These are phyloP conservation scores for Trematocara nigrifrons DNA, from an alignment of 2,113 vertebrate genomes.

Conservation along the genomic window DNA sequence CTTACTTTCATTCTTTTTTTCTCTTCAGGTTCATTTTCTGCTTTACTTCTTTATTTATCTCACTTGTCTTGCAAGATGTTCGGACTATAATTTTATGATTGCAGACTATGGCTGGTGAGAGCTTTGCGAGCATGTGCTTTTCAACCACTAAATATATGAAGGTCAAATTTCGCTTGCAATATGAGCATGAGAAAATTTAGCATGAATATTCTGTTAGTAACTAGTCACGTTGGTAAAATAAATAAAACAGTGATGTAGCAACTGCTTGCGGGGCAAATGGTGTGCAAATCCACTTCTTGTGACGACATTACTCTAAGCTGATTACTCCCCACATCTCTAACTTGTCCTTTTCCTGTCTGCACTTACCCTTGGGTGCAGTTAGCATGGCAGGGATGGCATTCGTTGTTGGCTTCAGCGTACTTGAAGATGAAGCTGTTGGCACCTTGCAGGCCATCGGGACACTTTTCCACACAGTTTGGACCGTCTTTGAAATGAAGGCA, in stretches of 20 bases:
- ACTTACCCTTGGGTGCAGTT: constrained; percentile 94
- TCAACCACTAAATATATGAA: not conserved
- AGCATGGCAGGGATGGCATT: constrained; percentile 90
- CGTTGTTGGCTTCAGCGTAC: constrained; percentile 88
- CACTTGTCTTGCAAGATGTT: not conserved
- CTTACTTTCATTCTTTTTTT: not conserved
- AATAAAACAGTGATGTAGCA: not conserved
- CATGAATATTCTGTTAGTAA: not conserved
- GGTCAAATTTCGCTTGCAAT: not conserved
- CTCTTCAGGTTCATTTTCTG: not conserved
- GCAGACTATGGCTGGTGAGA: not conserved
- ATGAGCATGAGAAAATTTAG: not conserved
- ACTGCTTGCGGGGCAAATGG: not conserved
- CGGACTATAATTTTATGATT: not conserved
- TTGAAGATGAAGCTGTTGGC: constrained; percentile 98
- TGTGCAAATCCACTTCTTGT: not conserved
- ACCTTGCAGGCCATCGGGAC: constrained; percentile 92
- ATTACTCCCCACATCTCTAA: not conserved
- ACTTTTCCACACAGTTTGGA: constrained; percentile 97
- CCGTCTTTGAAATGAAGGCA: constrained; percentile 97
- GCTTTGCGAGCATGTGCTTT: not conserved
- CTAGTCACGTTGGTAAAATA: not conserved
- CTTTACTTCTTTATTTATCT: not conserved
- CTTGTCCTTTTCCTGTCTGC: not conserved
- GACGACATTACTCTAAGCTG: not conserved